Conservation (phyloP, 1,140 invertebrate species). For the Heliothis subflexa region DNA sequence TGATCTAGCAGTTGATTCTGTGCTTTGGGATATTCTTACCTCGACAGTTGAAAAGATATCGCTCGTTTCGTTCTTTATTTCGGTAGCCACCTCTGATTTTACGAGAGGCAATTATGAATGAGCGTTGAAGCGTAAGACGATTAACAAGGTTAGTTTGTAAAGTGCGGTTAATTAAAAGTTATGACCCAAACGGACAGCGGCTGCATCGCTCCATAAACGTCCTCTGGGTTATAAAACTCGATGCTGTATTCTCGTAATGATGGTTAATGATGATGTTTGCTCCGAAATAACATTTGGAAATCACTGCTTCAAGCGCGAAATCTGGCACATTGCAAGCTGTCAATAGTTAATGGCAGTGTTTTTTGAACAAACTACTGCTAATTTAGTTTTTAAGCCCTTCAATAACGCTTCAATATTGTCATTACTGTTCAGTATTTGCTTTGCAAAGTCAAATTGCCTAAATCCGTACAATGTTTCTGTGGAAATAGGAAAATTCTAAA, state of each 20-base stretch:
- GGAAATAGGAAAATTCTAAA: not conserved
- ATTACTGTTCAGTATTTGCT: not conserved
- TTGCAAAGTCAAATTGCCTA: not conserved
- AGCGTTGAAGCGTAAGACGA: conserved; percentile 59
- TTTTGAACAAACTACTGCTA: not conserved
- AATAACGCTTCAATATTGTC: not conserved
- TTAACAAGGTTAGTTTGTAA: conserved; percentile 64
- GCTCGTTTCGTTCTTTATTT: conserved; percentile 35
- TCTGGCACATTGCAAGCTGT: not conserved
- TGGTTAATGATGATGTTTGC: conserved; percentile 14
- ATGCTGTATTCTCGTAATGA: not conserved
- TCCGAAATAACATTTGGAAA: not conserved
- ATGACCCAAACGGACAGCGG: conserved; percentile 49
- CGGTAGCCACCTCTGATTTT: conserved; percentile 44
- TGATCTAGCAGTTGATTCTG: too few species aligned
- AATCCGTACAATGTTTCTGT: not conserved
- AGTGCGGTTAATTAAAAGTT: conserved; percentile 73
- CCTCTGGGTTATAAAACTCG: conserved; percentile 1
- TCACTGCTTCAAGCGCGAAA: not conserved
- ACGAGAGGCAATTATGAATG: conserved; percentile 57
- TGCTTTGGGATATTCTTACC: too few species aligned
- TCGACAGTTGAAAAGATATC: too few species aligned
- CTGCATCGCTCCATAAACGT: conserved; percentile 49
- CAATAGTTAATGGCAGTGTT: not conserved
- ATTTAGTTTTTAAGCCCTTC: not conserved